Percentiles rank a stretch among this genome's conserved stretches.
phyloP scores from a whole-genome alignment of 2,888 invertebrate species.

The Heliconius ismenius region DNA sequence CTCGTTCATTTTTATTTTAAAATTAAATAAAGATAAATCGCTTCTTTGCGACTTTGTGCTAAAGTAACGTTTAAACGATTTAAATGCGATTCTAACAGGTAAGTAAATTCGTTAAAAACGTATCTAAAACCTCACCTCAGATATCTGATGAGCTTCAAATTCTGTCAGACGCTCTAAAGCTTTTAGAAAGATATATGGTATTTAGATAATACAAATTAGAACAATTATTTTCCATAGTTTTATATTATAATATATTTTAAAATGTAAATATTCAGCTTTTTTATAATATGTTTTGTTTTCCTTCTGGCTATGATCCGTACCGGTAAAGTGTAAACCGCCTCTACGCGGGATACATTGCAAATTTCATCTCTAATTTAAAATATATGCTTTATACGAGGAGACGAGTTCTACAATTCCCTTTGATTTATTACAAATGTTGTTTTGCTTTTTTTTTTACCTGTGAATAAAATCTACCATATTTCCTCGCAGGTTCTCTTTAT shows the following conservation, averaged over 20 bases:
- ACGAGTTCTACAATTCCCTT: constrained; percentile 35
- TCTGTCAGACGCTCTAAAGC: no score
- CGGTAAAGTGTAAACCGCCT: constrained; percentile 25
- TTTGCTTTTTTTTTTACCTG: constrained; percentile 23
- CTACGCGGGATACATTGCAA: constrained; percentile 30
- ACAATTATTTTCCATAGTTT: background rate
- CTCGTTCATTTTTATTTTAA: constrained; percentile 51
- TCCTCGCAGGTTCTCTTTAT: background rate
- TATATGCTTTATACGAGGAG: constrained; percentile 37
- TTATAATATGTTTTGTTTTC: background rate
- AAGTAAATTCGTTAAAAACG: background rate
- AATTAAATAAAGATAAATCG: constrained; percentile 51
- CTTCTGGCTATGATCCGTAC: background rate
- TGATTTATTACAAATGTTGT: constrained; percentile 37
- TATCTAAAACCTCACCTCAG: no score
- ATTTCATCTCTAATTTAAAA: constrained; percentile 36
- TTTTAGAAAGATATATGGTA: background rate
- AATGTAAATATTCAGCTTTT: no score
- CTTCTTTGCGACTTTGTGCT: constrained; percentile 33
- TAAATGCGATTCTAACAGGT: constrained; percentile 17
- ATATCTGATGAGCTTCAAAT: no score
- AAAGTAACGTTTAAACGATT: constrained; percentile 11
- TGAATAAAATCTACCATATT: constrained; percentile 25
- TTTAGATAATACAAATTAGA: background rate
- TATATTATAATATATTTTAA: no score